Evolutionary conservation across 2,888 invertebrate genomes (phyloP), one percentile per base, ranked within the genome.

Genomic region (Coleophora deauratella): DNA sequence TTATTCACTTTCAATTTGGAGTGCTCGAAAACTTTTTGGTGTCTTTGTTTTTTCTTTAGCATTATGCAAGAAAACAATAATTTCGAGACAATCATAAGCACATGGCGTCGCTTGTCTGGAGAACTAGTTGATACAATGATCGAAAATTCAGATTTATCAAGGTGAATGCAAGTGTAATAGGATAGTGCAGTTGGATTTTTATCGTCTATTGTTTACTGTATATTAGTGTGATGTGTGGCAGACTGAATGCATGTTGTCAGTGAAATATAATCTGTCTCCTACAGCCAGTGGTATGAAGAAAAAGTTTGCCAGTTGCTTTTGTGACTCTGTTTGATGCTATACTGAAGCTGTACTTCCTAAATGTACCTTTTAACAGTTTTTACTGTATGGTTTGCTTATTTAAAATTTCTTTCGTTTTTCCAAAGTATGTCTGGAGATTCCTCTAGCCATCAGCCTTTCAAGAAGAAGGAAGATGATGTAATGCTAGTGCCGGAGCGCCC

Each of bases 401-500:
- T 39, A 15, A 38, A 41, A 42, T 42, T 50, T 21, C 33, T 43
- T 37, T 48, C 45, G 55, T 49, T 52, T 49, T 46, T 54, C 64
- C 66, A 48, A 59, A 82, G 82, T 49, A 84, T 82, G 80, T 74
- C 80, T 50, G 82, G 77, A 37, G 80, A 81, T 51, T 75, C 81
- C 35, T 58, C 67, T 47, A 69, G 62, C 41, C 64, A 65, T 39
- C 64, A 71, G 47, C 51, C 64, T n/a, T 58, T 65, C 38, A 76
- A 74, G 55, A 77, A 74, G 41, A 75, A 73, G 54, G 76, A 80
- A 47, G 79, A 80, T 38, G 77, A 76, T 40, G 11, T 10, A 11
- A 55, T 73, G 21, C 50, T 77, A 14, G 58, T 69, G 37, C 59
- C 72, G 2, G 73, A 74, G 10, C 58, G 54, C 33, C 52, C 61